Evolutionary conservation across 2,797 vertebrate species (phyloP), one percentile per base, ranked within the genome.

Genomic region (Labroides dimidiatus): DNA sequence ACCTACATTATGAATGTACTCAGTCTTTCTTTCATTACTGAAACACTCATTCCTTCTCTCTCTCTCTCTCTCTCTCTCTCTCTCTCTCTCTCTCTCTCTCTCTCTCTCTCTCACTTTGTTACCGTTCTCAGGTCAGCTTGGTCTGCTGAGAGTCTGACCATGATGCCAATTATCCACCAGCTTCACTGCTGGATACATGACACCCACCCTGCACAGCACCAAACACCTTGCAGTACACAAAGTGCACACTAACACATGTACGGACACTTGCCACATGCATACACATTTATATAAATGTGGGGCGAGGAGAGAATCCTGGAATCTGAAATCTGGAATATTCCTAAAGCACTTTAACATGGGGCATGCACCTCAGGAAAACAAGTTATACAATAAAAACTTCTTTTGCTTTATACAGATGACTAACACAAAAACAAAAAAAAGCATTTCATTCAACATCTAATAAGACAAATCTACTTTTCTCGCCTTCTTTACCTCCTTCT

Each of bases 91-190:
- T 56, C 64, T 79, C 63, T 77, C 75, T 79, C 73, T 72, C n/a
- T 65, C 78, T 30, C 24, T 59, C 83, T 80, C 78, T 69, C 85
- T 72, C 79, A 73, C 70, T 80, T 61, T 79, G 51, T 70, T 81
- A 72, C 71, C 62, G 78, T 61, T 86, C 76, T 77, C 19, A 41
- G 89, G 87, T 92, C 89, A 91, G 65, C 74, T 64, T 70, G 80
- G 66, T 75, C 79, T 81, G 82, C 84, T 69, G 80, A 78, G 81
- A 84, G 72, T 81, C 80, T 86, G 85, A 87, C 83, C 85, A 81
- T 81, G 90, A 90, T 86, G 82, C 80, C 88, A 92, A 89, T 92
- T 92, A 91, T 90, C 90, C 58, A 52, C 75, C 72, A 15, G 85
- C 61, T 86, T 87, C 86, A 83, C 85, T 67, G 71, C 64, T 80